These are phyloP conservation scores for Apodemia duryi DNA, from an alignment of 2,888 invertebrate species.

Conservation along the genomic window DNA sequence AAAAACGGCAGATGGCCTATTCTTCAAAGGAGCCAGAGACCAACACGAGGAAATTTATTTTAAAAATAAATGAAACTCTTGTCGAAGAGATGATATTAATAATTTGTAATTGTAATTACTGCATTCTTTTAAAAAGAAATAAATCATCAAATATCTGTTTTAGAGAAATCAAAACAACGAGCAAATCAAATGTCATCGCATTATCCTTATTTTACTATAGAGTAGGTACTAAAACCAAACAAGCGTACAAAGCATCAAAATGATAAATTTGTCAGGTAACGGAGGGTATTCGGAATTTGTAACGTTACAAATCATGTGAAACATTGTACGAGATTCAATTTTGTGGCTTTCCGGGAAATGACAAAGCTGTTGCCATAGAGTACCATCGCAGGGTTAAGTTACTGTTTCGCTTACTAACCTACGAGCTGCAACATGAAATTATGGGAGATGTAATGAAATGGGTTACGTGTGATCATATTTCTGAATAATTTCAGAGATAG, in stretches of 20 bases:
- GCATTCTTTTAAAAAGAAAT: too few species aligned
- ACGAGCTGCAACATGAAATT: background rate
- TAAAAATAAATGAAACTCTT: too few species aligned
- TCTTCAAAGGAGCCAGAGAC: too few species aligned
- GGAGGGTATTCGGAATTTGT: slow-evolving; percentile 63
- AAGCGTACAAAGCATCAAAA: slow-evolving; percentile 50
- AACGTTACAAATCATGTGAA: slow-evolving; percentile 58
- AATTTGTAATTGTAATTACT: too few species aligned
- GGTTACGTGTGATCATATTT: background rate
- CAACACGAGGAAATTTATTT: too few species aligned
- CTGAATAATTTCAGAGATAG: too few species aligned
- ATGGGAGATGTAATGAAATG: background rate
- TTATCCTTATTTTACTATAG: background rate
- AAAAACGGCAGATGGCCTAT: too few species aligned
- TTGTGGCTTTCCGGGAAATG: slow-evolving; percentile 50
- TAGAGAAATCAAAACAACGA: background rate
- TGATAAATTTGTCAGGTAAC: slow-evolving; percentile 73
- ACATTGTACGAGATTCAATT: slow-evolving; percentile 65
- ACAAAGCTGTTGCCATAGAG: slow-evolving; percentile 31
- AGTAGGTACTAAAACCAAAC: slow-evolving; percentile 26
- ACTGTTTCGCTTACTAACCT: background rate
- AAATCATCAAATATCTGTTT: too few species aligned
- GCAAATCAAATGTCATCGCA: too few species aligned
- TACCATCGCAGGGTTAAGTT: background rate
- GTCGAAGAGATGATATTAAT: too few species aligned